Conservation (phyloP, 1,140 invertebrate species). For the Bathynomus jamesi region DNA sequence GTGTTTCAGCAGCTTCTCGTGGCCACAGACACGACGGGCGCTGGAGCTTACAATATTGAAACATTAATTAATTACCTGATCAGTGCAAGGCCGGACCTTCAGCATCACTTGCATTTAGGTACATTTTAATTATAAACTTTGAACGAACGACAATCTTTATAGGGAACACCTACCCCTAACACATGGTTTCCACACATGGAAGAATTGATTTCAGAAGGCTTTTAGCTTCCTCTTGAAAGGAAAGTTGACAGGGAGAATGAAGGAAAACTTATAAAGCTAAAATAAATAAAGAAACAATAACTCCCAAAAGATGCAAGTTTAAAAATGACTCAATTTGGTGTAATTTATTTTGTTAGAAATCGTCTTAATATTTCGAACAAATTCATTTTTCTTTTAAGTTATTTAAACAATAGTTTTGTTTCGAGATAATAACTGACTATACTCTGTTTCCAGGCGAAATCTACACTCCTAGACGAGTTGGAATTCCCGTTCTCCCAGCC, state of each 20-base stretch:
- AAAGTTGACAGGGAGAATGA: too few relatives aligned
- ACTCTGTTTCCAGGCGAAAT: constrained; percentile 6
- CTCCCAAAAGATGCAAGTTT: too few relatives aligned
- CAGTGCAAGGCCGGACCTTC: constrained; percentile 13
- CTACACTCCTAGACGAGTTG: constrained; percentile 10
- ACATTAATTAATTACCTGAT: constrained; percentile 21
- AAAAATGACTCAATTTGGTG: too few relatives aligned
- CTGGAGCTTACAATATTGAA: constrained; percentile 22
- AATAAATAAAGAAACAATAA: too few relatives aligned
- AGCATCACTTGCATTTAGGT: constrained; percentile 13
- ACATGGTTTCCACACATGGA: too few relatives aligned
- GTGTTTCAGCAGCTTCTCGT: constrained; percentile 17
- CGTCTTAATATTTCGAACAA: not conserved
- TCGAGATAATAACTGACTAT: not conserved
- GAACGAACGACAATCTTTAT: not conserved
- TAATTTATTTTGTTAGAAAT: not conserved
- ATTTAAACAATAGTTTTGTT: not conserved
- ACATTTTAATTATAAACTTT: not conserved
- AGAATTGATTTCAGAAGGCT: too few relatives aligned
- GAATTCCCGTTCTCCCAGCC: constrained; percentile 3
- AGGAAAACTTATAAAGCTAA: too few relatives aligned
- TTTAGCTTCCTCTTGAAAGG: too few relatives aligned
- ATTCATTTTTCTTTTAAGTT: not conserved
- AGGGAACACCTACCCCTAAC: too few relatives aligned
- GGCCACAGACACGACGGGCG: constrained; percentile 22